Evolutionary conservation across 2,888 invertebrate genomes (phyloP).

Genomic region (Lepidocyrtoides sp.): DNA sequence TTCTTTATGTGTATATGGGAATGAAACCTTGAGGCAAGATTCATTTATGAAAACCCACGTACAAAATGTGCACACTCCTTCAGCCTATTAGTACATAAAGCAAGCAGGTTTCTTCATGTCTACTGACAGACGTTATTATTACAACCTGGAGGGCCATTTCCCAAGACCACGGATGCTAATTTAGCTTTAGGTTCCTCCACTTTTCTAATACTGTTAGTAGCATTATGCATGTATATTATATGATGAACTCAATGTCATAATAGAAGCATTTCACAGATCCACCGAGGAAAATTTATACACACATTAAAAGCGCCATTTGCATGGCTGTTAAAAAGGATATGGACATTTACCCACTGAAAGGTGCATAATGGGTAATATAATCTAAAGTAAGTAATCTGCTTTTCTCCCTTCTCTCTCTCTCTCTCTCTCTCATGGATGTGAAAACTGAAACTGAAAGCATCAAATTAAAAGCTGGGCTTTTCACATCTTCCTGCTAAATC

Average conservation of each 20-base stretch:
- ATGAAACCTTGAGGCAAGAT: conserved; percentile 37
- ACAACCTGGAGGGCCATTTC: conserved; percentile 68
- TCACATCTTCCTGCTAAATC: conserved; percentile 63
- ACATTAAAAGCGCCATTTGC: conserved; percentile 18
- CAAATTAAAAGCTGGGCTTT: conserved; percentile 70
- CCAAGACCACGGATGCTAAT: conserved; percentile 66
- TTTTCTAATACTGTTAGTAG: not conserved
- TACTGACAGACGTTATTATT: conserved; percentile 69
- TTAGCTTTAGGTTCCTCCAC: conserved; percentile 23
- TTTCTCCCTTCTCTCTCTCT: not conserved
- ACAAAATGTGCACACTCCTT: conserved; percentile 32
- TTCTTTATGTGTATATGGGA: not conserved
- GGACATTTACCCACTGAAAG: not conserved
- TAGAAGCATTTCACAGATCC: conserved; percentile 27
- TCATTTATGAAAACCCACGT: conserved; percentile 19
- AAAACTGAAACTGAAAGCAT: conserved; percentile 39
- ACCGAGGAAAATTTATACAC: not conserved
- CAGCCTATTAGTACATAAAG: not conserved
- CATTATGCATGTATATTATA: not conserved
- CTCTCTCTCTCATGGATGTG: not conserved
- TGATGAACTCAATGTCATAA: conserved; percentile 44
- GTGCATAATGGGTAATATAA: not conserved
- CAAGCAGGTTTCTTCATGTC: not conserved
- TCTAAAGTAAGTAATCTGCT: conserved; percentile 35
- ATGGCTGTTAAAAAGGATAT: conserved; percentile 1